Evolutionary conservation across 2,797 vertebrate genomes (phyloP), one percentile per base, ranked within the genome.

Genomic region (Allobates femoralis): DNA sequence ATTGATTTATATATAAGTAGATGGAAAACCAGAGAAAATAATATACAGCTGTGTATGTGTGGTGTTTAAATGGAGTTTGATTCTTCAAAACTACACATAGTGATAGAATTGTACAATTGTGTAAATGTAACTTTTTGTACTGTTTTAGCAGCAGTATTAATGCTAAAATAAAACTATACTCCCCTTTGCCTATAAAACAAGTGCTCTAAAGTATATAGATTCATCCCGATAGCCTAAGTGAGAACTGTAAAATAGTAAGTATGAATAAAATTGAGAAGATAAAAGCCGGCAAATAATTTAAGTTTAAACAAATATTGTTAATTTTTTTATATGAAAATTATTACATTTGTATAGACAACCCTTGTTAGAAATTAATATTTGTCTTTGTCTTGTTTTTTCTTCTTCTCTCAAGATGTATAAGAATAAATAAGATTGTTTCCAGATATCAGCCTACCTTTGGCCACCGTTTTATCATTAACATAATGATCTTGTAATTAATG

Each of bases 401-500:
- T n/a, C 23, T 77, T 28, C 19, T 8, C 30, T 60, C 2, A 21
- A 23, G 21, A 77, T 10, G 10, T 56, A 5, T 51, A 14, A 15
- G 23, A 11, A 0, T 21, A 5, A 32, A 4, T 12, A 78, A 37
- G 53, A 7, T 41, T 30, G 14, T 34, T 7, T 58, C 34, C 56
- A 58, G 34, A 78, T 8, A 58, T 12, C 2, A 3, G 37, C 28
- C 6, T n/a, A 34, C 10, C 50, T 78, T 37, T 37, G 8, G 14
- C 34, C 15, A 60, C 37, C 60, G 34, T 34, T 69, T 53, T 71
- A 16, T 12, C 50, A 69, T 55, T 71, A 81, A 81, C 26, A 64
- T 46, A 80, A 64, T 64, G 64, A 67, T 30, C 15, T 64, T 46
- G 46, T 32, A 32, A 50, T 55, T 69, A 69, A 81, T 69, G 37